phyloP scores from a whole-genome alignment of 2,113 vertebrate species.

The Anguilla rostrata region DNA sequence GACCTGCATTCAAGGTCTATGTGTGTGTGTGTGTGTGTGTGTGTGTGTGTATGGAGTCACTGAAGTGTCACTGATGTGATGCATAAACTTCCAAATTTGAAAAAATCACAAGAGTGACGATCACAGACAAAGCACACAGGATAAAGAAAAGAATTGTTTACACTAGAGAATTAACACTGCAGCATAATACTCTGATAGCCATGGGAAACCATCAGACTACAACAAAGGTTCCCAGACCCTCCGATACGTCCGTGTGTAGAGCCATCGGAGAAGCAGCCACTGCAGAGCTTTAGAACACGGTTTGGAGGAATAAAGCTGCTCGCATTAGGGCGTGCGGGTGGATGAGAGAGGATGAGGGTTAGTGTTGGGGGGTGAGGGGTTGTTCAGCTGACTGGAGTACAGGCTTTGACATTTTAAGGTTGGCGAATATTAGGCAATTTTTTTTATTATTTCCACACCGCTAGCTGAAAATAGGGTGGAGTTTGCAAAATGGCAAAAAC shows the following conservation, averaged over 20 bases:
- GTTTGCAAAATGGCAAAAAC: constrained; percentile 32
- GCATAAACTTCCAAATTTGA: not conserved
- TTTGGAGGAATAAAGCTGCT: not conserved
- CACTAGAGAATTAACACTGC: not conserved
- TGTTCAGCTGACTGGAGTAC: constrained; percentile 17
- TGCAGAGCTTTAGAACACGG: not conserved
- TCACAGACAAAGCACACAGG: not conserved
- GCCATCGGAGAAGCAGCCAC: not conserved
- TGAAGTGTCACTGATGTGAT: not conserved
- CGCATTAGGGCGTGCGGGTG: not conserved
- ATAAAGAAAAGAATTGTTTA: not conserved
- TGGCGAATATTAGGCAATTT: constrained; percentile 35
- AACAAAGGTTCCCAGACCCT: not conserved
- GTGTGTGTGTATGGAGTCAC: not conserved
- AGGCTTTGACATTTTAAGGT: constrained; percentile 51
- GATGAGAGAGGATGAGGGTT: not conserved
- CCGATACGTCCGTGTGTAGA: not conserved
- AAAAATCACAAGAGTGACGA: not conserved
- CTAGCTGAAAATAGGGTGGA: constrained; percentile 2
- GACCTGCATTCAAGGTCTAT: not conserved
- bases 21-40: not conserved
- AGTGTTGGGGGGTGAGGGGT: not conserved
- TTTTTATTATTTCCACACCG: constrained; percentile 21
- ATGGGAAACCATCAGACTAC: not conserved
- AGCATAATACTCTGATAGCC: not conserved